Base-by-base conservation (phyloP, 2,888 invertebrate genomes). In the Melanargia galathea region DNA sequence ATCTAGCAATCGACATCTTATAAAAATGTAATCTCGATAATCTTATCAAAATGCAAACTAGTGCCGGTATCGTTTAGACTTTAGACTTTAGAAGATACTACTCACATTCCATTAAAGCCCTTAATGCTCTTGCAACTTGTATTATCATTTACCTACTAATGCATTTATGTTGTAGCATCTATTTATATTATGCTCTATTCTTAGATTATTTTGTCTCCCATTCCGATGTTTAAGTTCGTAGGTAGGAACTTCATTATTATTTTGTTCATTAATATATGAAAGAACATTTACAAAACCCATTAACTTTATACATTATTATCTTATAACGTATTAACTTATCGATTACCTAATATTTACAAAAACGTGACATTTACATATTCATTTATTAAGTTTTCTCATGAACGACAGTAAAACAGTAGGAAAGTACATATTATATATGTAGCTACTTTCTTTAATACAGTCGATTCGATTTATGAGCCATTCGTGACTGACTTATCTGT, bases 91-190 rank as follows among this genome's bases (percentile, higher is more conserved):
- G 22, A 24, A 22, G 54, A 54, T 54, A 22, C 24, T 40, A 38
- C 43, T 60, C 43, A 51, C 51, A 60, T 40, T 60, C 60, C 43
- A 60, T 60, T 60, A 51, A 43, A 52, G n/a, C 13, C 60, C 16
- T n/a, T 51, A 30, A 52, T 51, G 18, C 60, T 20, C n/a, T 52
- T 51, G 60, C 35, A 24, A 18, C 43, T 8, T 24, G 16, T 38
- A 38, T 16, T 51, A 43, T 40, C 51, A n/a, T n/a, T n/a, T n/a
- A 16, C 51, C 13, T 40, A n/a, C 11, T 24, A 49, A 59, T 49
- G 40, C 49, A 49, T 49, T 51, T 60, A 51, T 49, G 22, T n/a
- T 43, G 7, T 20, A 51, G 43, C 30, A 51, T 6, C 26, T 8
- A 48, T 55, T 38, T 22, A 8, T n/a, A n/a, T n/a, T 40, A 24